Conservation (phyloP, 2,888 invertebrate species). For the Orthosia gracilis region DNA sequence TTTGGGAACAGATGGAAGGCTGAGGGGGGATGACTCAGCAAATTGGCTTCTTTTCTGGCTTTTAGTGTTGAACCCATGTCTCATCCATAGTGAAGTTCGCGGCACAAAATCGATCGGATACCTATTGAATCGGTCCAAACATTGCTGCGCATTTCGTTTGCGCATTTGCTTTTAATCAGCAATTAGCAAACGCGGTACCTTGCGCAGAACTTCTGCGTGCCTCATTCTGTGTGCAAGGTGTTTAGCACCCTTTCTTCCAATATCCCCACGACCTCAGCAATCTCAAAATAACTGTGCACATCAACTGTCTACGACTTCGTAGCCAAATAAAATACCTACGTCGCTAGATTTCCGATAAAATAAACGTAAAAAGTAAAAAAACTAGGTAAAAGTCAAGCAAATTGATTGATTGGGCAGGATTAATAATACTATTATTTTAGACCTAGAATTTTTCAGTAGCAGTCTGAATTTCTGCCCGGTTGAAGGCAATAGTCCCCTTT, state of each 20-base stretch:
- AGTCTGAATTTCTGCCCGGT: no score
- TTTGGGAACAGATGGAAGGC: neutral
- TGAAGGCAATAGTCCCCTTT: no score
- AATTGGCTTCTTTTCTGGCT: neutral
- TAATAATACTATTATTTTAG: no score
- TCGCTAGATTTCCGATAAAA: no score
- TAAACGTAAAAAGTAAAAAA: no score
- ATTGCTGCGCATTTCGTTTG: neutral
- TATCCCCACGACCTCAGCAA: neutral
- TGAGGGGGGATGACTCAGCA: no score
- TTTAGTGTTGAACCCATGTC: neutral
- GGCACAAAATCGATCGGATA: neutral
- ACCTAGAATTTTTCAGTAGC: no score
- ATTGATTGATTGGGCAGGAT: no score
- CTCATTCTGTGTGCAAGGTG: neutral
- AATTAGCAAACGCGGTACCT: neutral
- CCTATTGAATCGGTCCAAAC: neutral
- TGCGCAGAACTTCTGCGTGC: neutral
- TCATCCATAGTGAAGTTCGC: neutral
- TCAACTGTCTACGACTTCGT: no score
- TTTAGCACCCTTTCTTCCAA: neutral
- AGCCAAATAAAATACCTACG: no score
- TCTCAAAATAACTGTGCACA: neutral
- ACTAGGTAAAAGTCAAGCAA: no score
- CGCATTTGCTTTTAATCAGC: neutral